Conservation (phyloP, 2,888 invertebrate genomes). For the Chelonus formosanus region DNA sequence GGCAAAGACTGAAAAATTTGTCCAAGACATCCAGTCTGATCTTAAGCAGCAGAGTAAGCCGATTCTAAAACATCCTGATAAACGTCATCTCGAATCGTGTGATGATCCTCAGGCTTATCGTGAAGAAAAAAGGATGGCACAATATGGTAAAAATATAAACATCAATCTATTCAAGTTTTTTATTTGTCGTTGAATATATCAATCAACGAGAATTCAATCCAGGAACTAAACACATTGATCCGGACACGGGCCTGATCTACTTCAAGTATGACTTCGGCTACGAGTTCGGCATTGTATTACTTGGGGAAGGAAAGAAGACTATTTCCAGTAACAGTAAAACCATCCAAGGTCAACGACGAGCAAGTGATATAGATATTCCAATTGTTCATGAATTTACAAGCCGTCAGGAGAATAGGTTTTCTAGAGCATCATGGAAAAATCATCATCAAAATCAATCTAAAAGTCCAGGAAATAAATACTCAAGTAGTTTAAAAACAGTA, state of each 20-base stretch:
- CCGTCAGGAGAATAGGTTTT: slow-evolving; percentile 55
- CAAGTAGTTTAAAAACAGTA: slow-evolving; percentile 64
- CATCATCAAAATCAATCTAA: not conserved
- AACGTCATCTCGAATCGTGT: slow-evolving; percentile 48
- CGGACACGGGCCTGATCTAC: slow-evolving; percentile 79
- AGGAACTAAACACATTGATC: slow-evolving; percentile 81
- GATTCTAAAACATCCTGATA: slow-evolving; percentile 64
- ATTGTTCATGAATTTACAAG: slow-evolving; percentile 73
- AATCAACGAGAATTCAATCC: slow-evolving; percentile 10
- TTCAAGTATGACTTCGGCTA: slow-evolving; percentile 86
- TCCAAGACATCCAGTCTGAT: slow-evolving; percentile 73
- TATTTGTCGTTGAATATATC: too few species aligned
- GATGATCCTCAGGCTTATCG: slow-evolving; percentile 75
- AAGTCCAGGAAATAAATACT: not conserved
- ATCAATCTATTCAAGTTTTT: not conserved
- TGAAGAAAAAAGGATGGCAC: slow-evolving; percentile 75
- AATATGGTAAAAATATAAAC: slow-evolving; percentile 70
- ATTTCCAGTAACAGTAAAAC: slow-evolving; percentile 62
- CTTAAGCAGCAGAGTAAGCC: slow-evolving; percentile 66
- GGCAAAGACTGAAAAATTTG: slow-evolving; percentile 75
- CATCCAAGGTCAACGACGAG: slow-evolving; percentile 68
- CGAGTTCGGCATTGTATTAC: slow-evolving; percentile 78
- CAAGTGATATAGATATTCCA: slow-evolving; percentile 73
- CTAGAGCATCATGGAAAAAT: slow-evolving; percentile 45
- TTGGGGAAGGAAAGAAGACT: slow-evolving; percentile 71